Evolutionary conservation across 2,888 invertebrate genomes (phyloP).

Genomic region (Capitulum mitella): DNA sequence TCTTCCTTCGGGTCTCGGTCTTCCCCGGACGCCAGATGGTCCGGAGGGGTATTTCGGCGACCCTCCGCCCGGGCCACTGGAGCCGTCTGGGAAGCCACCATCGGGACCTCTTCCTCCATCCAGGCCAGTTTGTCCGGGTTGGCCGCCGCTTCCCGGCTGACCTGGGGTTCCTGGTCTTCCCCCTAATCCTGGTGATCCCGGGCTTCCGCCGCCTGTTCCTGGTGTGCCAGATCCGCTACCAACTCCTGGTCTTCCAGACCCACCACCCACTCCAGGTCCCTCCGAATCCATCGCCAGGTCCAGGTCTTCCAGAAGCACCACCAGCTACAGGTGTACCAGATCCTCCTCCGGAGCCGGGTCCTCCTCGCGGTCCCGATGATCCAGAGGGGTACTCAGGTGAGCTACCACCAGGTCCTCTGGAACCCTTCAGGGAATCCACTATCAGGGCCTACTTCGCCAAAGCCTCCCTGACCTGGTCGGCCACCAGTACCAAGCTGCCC

Average conservation of each 20-base stretch:
- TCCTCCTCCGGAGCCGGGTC: no score
- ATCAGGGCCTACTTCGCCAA: constrained; percentile 26
- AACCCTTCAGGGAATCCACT: constrained; percentile 15
- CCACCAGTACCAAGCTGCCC: no score
- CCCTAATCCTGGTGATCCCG: no score
- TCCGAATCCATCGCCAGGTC: background rate
- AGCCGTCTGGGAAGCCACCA: constrained; percentile 7
- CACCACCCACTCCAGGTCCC: constrained; percentile 1
- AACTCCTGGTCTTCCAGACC: constrained; percentile 18
- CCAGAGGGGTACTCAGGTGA: no score
- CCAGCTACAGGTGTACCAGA: constrained; percentile 15
- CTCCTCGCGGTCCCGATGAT: no score
- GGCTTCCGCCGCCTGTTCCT: constrained; percentile 26
- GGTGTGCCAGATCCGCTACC: background rate
- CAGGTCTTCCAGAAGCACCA: background rate
- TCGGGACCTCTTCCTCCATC: constrained; percentile 27
- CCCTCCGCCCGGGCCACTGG: constrained; percentile 23
- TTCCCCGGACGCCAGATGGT: no score
- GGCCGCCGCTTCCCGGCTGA: no score
- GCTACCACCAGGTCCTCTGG: constrained; percentile 22
- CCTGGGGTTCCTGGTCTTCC: no score
- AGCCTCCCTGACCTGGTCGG: no score
- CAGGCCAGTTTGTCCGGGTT: no score
- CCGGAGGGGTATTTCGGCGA: no score
- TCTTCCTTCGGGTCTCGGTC: no score